These are phyloP conservation scores for Carterocephalus palaemon DNA, from an alignment of 2,888 invertebrate species.

Conservation along the genomic window DNA sequence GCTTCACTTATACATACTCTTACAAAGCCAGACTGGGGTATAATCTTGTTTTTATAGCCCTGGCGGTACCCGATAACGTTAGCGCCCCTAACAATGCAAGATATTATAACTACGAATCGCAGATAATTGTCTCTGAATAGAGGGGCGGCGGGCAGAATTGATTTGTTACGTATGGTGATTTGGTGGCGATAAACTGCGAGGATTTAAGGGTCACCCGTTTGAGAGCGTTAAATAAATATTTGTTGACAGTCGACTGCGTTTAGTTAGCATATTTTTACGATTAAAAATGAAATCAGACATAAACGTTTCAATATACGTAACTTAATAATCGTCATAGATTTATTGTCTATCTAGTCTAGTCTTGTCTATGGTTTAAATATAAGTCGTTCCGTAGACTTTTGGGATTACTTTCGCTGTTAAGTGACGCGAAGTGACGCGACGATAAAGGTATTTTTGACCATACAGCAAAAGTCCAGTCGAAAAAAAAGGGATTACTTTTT, in stretches of 20 bases:
- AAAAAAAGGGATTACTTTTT: no score
- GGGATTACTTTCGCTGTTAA: no score
- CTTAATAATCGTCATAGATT: no score
- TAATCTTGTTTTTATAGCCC: conserved; percentile 78
- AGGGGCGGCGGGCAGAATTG: conserved; percentile 47
- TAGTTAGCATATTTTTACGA: no score
- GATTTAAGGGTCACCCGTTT: conserved; percentile 10
- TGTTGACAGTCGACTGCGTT: not conserved
- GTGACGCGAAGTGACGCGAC: no score
- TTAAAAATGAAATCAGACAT: no score
- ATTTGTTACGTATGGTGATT: conserved; percentile 45
- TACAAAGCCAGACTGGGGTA: conserved; percentile 64
- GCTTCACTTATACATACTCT: conserved; percentile 31
- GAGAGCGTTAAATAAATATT: not conserved
- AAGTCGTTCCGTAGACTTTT: no score
- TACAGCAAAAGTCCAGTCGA: no score
- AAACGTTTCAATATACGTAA: no score
- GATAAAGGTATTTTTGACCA: no score
- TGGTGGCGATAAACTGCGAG: conserved; percentile 23
- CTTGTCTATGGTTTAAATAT: no score
- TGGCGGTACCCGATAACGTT: conserved; percentile 65
- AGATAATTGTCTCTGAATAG: conserved; percentile 61
- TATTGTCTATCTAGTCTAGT: no score
- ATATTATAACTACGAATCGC: conserved; percentile 66
- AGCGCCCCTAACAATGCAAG: conserved; percentile 63